Base-by-base conservation (phyloP, 2,113 vertebrate species). In the Melanotaenia duboulayi region DNA sequence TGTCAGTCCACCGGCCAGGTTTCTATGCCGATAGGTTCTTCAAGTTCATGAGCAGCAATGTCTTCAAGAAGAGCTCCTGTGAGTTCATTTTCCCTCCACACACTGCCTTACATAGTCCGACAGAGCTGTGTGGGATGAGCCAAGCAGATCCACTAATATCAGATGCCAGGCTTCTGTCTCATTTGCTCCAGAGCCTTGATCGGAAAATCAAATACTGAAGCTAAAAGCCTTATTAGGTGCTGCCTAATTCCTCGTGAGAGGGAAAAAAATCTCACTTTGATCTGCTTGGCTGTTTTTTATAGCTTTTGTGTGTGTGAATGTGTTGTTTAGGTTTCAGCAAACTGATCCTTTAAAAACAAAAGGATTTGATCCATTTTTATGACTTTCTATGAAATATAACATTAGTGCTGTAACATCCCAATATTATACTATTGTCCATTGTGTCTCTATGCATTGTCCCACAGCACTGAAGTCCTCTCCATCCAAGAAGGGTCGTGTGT, bases 21-120 rank as follows among this genome's bases (percentile, higher is more conserved):
- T 99, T 99, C 92, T 99, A 99, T 0, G 98, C 97, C 0, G 97
- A 99, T 55, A 93, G 98, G 68, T 99, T 99, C 92, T 97, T 97
- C 93, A 97, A 97, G 87, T 99, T 99, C 92, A 99, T 99, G 97
- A 99, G 95, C 87, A 96, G 87, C 92, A 97, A 92, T 0, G 98
- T 99, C 44, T 99, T 99, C 78, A 95, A 94, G 90, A 99, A 99
- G 94, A 96, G 95, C 71, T 97, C 97, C 78, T 99, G 98, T 99
- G 89, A 98, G 97, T 94, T 76, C 6, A 54, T 4, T 32, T 75
- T 23, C 22, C 58, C 19, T 35, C 7, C 2, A 62, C 28, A 69
- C 75, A 7, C 74, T 80, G 64, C 89, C 82, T 70, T 87, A 92
- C 65, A 87, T 89, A 84, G 87, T 86, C 84, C 89, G 50, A 40